phyloP scores from a whole-genome alignment of 2,797 vertebrate genomes.

The Alfaro cultratus region DNA sequence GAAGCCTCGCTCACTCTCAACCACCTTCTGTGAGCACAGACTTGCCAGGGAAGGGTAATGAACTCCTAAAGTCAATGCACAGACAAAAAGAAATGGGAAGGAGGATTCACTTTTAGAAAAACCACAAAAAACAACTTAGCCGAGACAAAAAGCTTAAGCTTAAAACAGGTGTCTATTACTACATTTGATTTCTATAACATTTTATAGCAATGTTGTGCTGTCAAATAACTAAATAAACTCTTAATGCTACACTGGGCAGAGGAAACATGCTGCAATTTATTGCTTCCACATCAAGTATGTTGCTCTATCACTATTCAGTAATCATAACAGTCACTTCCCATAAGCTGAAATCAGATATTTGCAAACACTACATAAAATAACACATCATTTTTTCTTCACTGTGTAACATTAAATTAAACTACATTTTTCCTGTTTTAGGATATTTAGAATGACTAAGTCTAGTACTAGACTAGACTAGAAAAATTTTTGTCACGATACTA shows the following conservation, averaged over 20 bases:
- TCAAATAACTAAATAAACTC: not conserved
- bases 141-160: not conserved
- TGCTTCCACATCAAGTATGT: not conserved
- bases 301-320: not conserved
- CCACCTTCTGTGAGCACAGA: constrained; percentile 92
- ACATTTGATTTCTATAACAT: not conserved
- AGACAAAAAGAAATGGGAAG: not conserved
- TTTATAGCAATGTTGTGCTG: not conserved
- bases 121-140: not conserved
- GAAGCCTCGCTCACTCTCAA: constrained; percentile 90
- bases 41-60: constrained; percentile 94
- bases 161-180: not conserved
- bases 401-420: not conserved
- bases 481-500: not conserved
- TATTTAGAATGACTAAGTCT: not conserved
- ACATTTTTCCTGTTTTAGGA: not conserved
- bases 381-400: not conserved
- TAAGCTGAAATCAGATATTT: not conserved
- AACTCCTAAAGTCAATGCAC: constrained; percentile 80
- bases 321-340: not conserved
- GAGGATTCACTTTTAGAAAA: not conserved
- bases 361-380: not conserved
- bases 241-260: not conserved
- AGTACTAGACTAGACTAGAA: not conserved
- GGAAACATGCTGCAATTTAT: constrained; percentile 1